Conservation (phyloP, 2,888 invertebrate species). For the Panzeria rudis region DNA sequence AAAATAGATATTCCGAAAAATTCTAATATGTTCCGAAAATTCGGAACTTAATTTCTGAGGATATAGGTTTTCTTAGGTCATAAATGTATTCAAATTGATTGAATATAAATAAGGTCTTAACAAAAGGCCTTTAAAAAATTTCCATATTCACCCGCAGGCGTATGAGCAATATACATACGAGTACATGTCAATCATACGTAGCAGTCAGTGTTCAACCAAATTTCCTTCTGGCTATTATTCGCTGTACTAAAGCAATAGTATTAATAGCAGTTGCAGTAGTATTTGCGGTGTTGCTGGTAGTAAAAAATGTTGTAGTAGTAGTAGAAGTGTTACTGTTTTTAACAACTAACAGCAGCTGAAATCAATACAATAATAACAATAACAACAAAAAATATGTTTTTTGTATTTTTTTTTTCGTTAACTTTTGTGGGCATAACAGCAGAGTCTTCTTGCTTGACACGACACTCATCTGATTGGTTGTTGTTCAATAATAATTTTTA, state of each 20-base stretch:
- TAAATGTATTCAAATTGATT: too few species aligned
- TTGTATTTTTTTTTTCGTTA: slow-evolving; percentile 32
- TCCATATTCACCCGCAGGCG: not conserved
- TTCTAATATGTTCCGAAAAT: too few species aligned
- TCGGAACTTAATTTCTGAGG: too few species aligned
- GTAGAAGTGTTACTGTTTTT: slow-evolving; percentile 6
- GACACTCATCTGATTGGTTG: slow-evolving; percentile 49
- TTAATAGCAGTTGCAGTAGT: not conserved
- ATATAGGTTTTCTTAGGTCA: too few species aligned
- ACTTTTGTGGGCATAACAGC: slow-evolving; percentile 42
- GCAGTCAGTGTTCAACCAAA: slow-evolving; percentile 65
- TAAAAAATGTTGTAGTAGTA: not conserved
- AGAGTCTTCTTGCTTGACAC: slow-evolving; percentile 41
- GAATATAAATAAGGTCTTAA: too few species aligned
- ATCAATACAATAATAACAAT: slow-evolving; percentile 29
- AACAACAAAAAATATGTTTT: slow-evolving; percentile 9
- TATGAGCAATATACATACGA: slow-evolving; percentile 32
- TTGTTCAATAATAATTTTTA: slow-evolving; percentile 68
- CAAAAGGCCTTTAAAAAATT: not conserved
- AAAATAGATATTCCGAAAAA: too few species aligned
- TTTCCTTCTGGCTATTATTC: slow-evolving; percentile 74
- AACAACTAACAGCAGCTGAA: slow-evolving; percentile 32
- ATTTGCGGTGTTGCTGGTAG: not conserved
- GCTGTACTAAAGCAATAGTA: not conserved
- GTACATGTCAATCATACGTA: slow-evolving; percentile 72